Conservation (phyloP, 2,888 invertebrate species). For the Spilosoma lubricipeda region DNA sequence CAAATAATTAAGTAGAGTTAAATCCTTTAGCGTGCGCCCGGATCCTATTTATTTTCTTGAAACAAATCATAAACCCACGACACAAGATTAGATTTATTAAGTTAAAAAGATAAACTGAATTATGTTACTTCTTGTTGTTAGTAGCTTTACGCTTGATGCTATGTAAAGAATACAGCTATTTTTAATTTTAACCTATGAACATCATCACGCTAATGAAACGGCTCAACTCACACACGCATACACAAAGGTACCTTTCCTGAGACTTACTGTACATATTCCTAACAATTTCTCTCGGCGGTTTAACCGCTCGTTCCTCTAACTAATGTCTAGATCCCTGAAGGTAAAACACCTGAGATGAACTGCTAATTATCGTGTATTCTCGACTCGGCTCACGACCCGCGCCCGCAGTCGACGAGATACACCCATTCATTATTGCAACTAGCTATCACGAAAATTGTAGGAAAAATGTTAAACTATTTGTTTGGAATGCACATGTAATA, state of each 20-base stretch:
- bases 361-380: slow-evolving; percentile 45
- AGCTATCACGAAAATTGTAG: slow-evolving; percentile 37
- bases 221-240: too few relatives aligned
- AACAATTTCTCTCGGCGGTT: slow-evolving; percentile 21
- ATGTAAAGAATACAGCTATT: not conserved
- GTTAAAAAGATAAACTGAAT: too few relatives aligned
- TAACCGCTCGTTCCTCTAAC: slow-evolving; percentile 13
- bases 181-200: not conserved
- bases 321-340: slow-evolving; percentile 18
- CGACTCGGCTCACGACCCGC: slow-evolving; percentile 40
- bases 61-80: too few relatives aligned
- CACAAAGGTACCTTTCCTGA: not conserved
- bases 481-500: slow-evolving; percentile 3
- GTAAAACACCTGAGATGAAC: slow-evolving; percentile 33
- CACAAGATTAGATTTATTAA: too few relatives aligned
- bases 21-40: not conserved
- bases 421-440: slow-evolving; percentile 49
- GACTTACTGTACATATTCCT: not conserved
- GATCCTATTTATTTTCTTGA: not conserved
- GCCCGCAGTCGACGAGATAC: slow-evolving; percentile 43
- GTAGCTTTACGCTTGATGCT: not conserved
- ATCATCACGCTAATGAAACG: too few relatives aligned
- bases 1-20: not conserved
- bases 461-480: slow-evolving; percentile 30
- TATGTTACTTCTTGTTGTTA: not conserved